phyloP scores from a whole-genome alignment of 2,113 vertebrate genomes.

The Tenrec ecaudatus region DNA sequence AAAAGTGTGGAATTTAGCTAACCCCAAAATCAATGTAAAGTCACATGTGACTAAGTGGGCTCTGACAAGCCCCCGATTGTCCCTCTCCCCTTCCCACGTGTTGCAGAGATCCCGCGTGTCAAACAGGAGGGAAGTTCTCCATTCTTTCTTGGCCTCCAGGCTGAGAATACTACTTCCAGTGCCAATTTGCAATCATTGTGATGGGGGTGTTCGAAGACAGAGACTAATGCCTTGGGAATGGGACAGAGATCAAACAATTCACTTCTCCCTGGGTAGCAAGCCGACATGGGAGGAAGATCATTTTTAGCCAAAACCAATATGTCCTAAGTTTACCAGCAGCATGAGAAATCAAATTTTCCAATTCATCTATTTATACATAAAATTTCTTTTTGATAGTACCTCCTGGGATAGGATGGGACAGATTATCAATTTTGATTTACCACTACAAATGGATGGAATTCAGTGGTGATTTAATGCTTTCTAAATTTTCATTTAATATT shows the following conservation, averaged over 20 bases:
- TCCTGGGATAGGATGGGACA: slow-evolving; percentile 8
- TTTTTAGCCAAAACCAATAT: slow-evolving; percentile 64
- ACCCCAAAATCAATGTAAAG: background rate
- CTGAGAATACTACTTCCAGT: slow-evolving; percentile 61
- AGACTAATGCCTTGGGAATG: slow-evolving; percentile 68
- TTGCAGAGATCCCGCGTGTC: background rate
- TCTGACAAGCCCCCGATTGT: background rate
- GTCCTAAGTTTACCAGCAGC: slow-evolving; percentile 59
- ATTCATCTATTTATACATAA: slow-evolving; percentile 59
- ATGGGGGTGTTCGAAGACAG: slow-evolving; percentile 63
- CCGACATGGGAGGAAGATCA: slow-evolving; percentile 72
- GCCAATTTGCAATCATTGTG: slow-evolving; percentile 70
- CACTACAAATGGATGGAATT: slow-evolving; percentile 10
- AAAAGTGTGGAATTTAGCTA: background rate
- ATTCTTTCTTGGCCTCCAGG: slow-evolving; percentile 61
- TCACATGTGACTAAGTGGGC: background rate
- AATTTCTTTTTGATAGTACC: slow-evolving; percentile 54
- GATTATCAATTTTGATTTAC: slow-evolving; percentile 45
- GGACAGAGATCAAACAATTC: slow-evolving; percentile 75
- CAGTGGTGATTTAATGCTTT: slow-evolving; percentile 24
- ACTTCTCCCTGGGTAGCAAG: slow-evolving; percentile 75
- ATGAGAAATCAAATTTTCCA: slow-evolving; percentile 59
- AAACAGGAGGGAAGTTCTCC: slow-evolving; percentile 22
- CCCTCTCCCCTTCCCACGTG: too few relatives aligned
- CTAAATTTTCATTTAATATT: slow-evolving; percentile 34